Percentiles rank a stretch among this genome's conserved stretches.
phyloP scores from a whole-genome alignment of 2,888 invertebrate genomes.

The Idaea straminata region DNA sequence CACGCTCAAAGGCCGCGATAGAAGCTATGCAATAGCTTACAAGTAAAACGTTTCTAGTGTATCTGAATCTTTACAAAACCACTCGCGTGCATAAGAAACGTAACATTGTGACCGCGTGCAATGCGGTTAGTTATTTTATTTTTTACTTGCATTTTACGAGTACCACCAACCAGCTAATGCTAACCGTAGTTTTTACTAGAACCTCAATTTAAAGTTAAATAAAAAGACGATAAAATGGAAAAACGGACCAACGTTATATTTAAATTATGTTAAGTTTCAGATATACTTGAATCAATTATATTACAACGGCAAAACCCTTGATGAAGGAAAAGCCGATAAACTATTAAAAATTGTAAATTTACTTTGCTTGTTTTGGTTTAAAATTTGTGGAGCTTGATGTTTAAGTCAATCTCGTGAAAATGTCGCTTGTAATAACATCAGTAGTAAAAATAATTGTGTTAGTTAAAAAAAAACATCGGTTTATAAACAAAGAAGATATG shows the following conservation, averaged over 20 bases:
- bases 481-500: no score
- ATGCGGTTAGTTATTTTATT: constrained; percentile 15
- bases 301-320: no score
- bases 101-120: constrained; percentile 27
- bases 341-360: no score
- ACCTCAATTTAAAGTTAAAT: constrained; percentile 6
- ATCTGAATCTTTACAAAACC: constrained; percentile 5
- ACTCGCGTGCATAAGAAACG: constrained; percentile 23
- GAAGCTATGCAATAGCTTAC: no score
- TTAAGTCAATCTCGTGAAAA: no score
- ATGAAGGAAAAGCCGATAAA: no score
- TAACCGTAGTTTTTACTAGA: constrained; percentile 8
- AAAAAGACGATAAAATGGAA: background rate
- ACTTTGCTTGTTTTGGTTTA: no score
- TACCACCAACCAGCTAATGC: constrained; percentile 11
- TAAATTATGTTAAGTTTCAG: background rate
- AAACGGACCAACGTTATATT: background rate
- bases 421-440: no score
- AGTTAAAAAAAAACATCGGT: no score
- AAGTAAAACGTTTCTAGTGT: background rate
- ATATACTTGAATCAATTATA: background rate
- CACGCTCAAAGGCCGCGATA: no score
- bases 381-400: no score
- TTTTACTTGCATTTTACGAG: constrained; percentile 16
- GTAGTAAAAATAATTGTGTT: no score